Percentiles rank a stretch among this genome's conserved stretches.
These are phyloP conservation scores for Aulostomus chinensis DNA, from an alignment of 2,797 vertebrate genomes.

Conservation along the genomic window DNA sequence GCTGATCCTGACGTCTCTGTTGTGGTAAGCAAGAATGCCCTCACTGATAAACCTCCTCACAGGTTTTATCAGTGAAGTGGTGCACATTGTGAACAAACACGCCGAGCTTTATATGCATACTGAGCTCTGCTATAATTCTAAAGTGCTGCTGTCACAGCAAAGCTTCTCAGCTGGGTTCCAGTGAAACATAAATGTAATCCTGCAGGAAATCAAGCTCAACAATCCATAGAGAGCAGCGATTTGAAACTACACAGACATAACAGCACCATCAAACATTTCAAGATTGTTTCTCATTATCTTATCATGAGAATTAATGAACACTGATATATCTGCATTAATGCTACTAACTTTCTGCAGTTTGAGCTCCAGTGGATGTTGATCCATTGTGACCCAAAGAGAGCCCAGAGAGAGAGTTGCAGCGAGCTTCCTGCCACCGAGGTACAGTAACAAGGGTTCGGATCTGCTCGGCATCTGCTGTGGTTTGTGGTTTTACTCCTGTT, in stretches of 20 bases:
- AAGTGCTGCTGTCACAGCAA: constrained; percentile 63
- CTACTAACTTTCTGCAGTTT: constrained; percentile 71
- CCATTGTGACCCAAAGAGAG: constrained; percentile 85
- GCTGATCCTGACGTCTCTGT: constrained; percentile 79
- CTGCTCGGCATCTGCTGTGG: constrained; percentile 47
- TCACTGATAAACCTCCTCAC: neutral
- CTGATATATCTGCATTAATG: constrained; percentile 22
- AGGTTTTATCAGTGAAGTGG: constrained; percentile 14
- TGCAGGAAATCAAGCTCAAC: no score
- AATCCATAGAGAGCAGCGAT: no score
- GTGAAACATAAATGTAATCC: constrained; percentile 43
- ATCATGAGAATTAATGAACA: no score
- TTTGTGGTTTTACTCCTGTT: constrained; percentile 44
- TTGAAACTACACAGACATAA: no score
- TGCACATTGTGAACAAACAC: no score
- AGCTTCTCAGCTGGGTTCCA: constrained; percentile 63
- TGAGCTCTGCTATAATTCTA: constrained; percentile 56
- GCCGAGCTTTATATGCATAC: constrained; percentile 48
- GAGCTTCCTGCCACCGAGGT: constrained; percentile 84
- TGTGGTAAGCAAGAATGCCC: constrained; percentile 74
- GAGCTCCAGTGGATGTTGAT: constrained; percentile 88
- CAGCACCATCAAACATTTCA: no score
- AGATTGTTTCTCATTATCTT: neutral
- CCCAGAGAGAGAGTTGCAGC: constrained; percentile 83
- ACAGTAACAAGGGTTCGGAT: constrained; percentile 53